These are phyloP conservation scores for Limenitis camilla DNA, from an alignment of 2,888 invertebrate genomes.

Conservation along the genomic window DNA sequence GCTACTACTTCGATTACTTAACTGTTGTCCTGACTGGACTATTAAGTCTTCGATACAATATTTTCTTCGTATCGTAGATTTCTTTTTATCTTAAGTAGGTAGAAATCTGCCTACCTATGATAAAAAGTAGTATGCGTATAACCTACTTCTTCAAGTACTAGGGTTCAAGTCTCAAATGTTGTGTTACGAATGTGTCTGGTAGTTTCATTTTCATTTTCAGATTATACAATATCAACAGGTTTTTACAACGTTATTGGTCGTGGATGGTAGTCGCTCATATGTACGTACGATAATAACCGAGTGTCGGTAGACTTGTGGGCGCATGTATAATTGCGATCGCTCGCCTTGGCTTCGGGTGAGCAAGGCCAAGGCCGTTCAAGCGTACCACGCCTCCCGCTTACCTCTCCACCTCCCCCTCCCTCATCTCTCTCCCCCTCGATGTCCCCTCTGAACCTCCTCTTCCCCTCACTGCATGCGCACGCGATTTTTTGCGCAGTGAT, in stretches of 20 bases:
- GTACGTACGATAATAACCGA: constrained; percentile 31
- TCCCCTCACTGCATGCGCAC: constrained; percentile 41
- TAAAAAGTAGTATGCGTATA: too few relatives aligned
- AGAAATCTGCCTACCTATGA: too few relatives aligned
- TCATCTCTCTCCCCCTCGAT: constrained; percentile 15
- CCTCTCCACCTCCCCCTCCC: constrained; percentile 24
- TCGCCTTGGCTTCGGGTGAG: constrained; percentile 68
- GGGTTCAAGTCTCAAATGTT: too few relatives aligned
- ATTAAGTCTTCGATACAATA: too few relatives aligned
- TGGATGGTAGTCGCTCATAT: neutral
- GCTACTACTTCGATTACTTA: neutral
- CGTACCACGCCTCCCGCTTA: constrained; percentile 32
- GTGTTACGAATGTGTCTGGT: too few relatives aligned
- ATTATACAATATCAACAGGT: too few relatives aligned
- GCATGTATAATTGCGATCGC: constrained; percentile 64
- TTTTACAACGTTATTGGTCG: neutral
- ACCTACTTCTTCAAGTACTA: too few relatives aligned
- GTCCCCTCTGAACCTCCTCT: constrained; percentile 19
- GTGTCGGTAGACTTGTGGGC: constrained; percentile 63
- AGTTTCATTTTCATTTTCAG: too few relatives aligned
- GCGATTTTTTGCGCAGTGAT: constrained; percentile 68
- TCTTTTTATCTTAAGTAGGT: too few relatives aligned
- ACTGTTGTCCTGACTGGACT: neutral
- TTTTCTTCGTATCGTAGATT: too few relatives aligned
- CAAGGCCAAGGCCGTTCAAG: constrained; percentile 66